phyloP scores from a whole-genome alignment of 2,888 invertebrate species.

The Trachelus troglodyta region DNA sequence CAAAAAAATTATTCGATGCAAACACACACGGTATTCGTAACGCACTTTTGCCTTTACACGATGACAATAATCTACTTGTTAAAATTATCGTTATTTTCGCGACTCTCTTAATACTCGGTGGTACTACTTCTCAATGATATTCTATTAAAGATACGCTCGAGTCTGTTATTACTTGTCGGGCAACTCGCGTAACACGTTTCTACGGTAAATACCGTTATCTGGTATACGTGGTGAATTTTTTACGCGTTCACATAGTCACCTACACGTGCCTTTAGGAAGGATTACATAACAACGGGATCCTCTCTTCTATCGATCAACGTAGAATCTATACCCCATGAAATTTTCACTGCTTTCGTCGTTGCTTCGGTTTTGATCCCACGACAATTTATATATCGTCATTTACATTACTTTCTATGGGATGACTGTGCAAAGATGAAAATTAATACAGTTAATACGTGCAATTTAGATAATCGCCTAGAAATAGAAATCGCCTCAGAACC shows the following conservation, averaged over 20 bases:
- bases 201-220: neutral
- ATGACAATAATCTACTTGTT: neutral
- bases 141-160: neutral
- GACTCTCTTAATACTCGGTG: neutral
- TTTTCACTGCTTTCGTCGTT: no score
- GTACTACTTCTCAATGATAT: neutral
- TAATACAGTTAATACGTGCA: neutral
- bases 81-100: neutral
- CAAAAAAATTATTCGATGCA: neutral
- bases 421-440: neutral
- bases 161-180: neutral
- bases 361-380: no score
- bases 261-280: neutral
- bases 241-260: neutral
- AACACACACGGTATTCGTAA: neutral
- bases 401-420: neutral
- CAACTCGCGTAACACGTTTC: neutral
- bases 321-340: no score
- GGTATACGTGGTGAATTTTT: neutral
- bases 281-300: neutral
- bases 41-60: neutral
- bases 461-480: neutral
- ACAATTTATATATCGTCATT: no score
- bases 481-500: neutral
- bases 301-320: neutral